These are phyloP conservation scores for Mobula birostris DNA, from an alignment of 2,113 vertebrate species.

Conservation along the genomic window DNA sequence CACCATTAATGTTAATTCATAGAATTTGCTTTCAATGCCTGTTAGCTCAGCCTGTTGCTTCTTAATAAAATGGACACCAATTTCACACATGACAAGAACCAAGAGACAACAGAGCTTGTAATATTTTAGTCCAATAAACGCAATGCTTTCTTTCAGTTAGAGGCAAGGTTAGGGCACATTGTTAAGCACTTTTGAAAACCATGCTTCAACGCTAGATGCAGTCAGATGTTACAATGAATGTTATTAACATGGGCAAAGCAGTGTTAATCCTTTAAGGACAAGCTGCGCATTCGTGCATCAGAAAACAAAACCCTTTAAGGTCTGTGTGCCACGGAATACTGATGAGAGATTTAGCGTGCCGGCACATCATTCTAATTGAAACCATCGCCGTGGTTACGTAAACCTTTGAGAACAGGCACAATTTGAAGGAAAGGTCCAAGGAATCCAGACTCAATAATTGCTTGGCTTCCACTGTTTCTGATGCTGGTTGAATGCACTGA, in stretches of 20 bases:
- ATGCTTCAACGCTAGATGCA: conserved; percentile 17
- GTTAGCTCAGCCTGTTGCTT: neutral
- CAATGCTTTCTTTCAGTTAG: neutral
- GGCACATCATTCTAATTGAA: neutral
- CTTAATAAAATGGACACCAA: neutral
- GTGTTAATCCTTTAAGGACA: neutral
- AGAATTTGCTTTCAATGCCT: neutral
- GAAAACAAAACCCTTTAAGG: neutral
- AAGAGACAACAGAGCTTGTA: neutral
- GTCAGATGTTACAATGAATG: conserved; percentile 5
- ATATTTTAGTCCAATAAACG: neutral
- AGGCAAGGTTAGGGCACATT: neutral
- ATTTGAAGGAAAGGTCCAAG: neutral
- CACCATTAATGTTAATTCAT: neutral
- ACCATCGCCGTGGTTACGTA: neutral
- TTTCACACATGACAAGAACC: conserved; percentile 5
- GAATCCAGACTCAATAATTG: conserved; percentile 8
- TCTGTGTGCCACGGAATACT: neutral
- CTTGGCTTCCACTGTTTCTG: neutral
- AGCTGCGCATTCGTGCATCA: neutral
- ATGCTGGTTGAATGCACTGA: neutral
- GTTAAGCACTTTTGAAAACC: conserved; percentile 21
- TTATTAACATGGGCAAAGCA: conserved; percentile 21
- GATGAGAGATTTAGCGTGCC: neutral
- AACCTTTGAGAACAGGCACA: neutral